These are phyloP conservation scores for Apteryx owenii DNA, from an alignment of 2,113 vertebrate species.

Conservation along the genomic window DNA sequence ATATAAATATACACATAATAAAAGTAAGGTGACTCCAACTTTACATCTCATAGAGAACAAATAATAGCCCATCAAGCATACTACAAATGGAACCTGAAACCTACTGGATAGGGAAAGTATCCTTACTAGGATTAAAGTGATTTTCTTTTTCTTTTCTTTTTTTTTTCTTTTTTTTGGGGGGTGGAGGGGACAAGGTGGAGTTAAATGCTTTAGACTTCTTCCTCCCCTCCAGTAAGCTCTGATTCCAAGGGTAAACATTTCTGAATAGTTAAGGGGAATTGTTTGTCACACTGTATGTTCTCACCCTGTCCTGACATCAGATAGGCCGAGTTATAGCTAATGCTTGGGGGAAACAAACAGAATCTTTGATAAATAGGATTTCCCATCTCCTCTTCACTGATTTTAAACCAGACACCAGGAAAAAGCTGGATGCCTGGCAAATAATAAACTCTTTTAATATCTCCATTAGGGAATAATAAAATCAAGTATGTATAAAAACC, in stretches of 20 bases:
- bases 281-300: background rate
- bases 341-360: background rate
- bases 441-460: slow-evolving; percentile 33
- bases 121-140: background rate
- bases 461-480: slow-evolving; percentile 49
- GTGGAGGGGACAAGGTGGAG: background rate
- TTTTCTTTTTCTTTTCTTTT: background rate
- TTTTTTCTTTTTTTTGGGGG: no score
- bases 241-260: background rate
- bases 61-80: slow-evolving; percentile 2
- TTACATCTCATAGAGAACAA: slow-evolving; percentile 50
- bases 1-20: slow-evolving; percentile 72
- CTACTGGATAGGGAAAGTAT: background rate
- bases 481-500: slow-evolving; percentile 24
- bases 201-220: background rate
- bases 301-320: background rate
- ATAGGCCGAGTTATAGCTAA: background rate
- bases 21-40: slow-evolving; percentile 59
- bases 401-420: slow-evolving; percentile 32
- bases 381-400: background rate
- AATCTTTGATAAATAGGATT: background rate
- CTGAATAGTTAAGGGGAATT: background rate
- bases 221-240: background rate
- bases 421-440: slow-evolving; percentile 19
- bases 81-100: slow-evolving; percentile 43